Conservation (phyloP, 2,888 invertebrate species). For the Brachypalpus laphriformis region DNA sequence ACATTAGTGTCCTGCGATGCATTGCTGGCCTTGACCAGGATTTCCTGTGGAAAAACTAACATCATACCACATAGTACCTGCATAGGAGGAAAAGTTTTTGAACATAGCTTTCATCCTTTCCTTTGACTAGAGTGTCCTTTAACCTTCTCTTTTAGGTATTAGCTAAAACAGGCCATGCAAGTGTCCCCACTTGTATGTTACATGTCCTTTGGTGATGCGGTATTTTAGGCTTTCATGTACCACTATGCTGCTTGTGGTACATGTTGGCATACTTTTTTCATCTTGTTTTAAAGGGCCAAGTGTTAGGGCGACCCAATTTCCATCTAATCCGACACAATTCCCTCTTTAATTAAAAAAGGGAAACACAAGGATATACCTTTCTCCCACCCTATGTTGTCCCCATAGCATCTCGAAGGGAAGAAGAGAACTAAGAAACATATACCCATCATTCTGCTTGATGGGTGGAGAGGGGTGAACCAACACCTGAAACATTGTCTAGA, state of each 20-base stretch:
- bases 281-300: background rate
- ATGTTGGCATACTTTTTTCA: background rate
- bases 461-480: constrained; percentile 1
- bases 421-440: background rate
- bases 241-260: constrained; percentile 6
- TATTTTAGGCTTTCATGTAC: constrained; percentile 20
- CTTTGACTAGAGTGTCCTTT: constrained; percentile 20
- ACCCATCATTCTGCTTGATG: background rate
- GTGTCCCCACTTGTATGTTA: constrained; percentile 9
- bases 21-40: constrained; percentile 32
- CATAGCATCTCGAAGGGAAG: background rate
- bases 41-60: constrained; percentile 19
- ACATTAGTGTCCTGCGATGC: background rate
- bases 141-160: background rate
- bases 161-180: constrained; percentile 21
- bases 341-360: constrained; percentile 40
- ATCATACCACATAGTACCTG: constrained; percentile 3
- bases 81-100: constrained; percentile 13
- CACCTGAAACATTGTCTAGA: constrained; percentile 63
- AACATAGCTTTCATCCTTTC: constrained; percentile 22
- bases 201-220: constrained; percentile 40
- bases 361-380: background rate
- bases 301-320: constrained; percentile 17
- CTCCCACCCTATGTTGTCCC: background rate
- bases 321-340: constrained; percentile 28